Base-by-base conservation (phyloP, 2,797 vertebrate genomes). In the Hapalemur alaotrensis region DNA sequence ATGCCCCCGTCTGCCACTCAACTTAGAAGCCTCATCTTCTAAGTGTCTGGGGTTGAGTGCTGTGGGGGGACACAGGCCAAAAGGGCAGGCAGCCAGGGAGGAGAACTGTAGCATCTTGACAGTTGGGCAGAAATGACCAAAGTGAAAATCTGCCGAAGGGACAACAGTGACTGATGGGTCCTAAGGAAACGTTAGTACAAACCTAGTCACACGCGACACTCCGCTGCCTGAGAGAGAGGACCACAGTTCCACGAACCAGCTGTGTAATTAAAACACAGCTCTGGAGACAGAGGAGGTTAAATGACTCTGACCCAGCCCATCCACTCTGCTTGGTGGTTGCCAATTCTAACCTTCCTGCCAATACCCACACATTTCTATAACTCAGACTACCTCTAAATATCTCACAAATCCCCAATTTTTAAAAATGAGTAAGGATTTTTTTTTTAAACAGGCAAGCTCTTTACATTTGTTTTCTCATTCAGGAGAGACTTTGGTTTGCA, bases 401-500 rank as follows among this genome's bases (percentile, higher is more conserved):
- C 35, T 90, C 46, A 63, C 54, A 70, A 81, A 95, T 81, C 12
- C 12, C 20, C 41, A 87, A 32, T 88, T 94, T 81, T 84, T 30
- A 2, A 17, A 92, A 95, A 83, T 54, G 32, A 65, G 20, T 63
- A 13, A 65, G 32, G 15, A 17, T 46, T 46, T 50, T 63, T 61
- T 78, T 65, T n/a, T 52, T 46, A 30, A 52, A 32, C 50, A 73
- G 63, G 35, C 41, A 93, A 91, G 22, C 9, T 72, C 25, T 81
- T 95, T 23, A 59, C 38, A 93, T 79, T 81, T 94, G 67, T 46
- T 93, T 94, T 82, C 25, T 72, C 76, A 88, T 54, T 79, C 78
- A 83, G 20, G 57, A 57, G 28, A 88, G 72, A 70, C 63, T 83
- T 87, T 14, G 4, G 25, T 76, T 87, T 91, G 63, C 63, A 97